phyloP scores from a whole-genome alignment of 2,113 vertebrate genomes.

The Myiozetetes cayanensis region DNA sequence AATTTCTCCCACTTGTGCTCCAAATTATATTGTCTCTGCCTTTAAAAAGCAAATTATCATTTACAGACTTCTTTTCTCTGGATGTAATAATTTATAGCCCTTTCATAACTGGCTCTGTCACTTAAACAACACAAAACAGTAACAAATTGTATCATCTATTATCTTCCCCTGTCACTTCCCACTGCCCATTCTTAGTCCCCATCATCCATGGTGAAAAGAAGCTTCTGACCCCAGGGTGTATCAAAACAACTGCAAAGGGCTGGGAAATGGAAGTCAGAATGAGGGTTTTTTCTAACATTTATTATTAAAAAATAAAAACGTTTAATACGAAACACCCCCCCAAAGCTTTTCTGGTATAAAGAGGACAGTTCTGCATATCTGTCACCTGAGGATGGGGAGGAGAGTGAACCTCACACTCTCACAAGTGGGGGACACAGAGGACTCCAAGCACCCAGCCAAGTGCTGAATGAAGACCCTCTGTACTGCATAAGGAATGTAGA shows the following conservation, averaged over 20 bases:
- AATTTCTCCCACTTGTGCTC: conserved; percentile 14
- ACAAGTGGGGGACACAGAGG: neutral
- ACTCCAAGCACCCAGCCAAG: neutral
- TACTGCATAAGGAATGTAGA: neutral
- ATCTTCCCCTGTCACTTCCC: neutral
- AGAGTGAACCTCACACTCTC: neutral
- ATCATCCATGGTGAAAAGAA: neutral
- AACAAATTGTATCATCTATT: neutral
- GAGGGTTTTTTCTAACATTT: neutral
- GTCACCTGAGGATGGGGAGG: neutral
- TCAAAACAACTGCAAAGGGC: neutral
- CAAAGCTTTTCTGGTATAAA: neutral
- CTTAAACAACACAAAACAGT: neutral
- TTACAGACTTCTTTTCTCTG: neutral
- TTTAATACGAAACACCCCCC: neutral
- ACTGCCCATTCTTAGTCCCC: neutral
- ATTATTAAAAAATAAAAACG: neutral
- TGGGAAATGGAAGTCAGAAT: neutral
- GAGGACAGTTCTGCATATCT: neutral
- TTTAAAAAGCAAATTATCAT: conserved; percentile 36
- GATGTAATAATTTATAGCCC: neutral
- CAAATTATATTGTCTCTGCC: conserved; percentile 3
- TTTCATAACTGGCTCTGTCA: neutral
- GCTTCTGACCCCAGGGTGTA: neutral
- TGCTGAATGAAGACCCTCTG: neutral